Evolutionary conservation across 2,113 vertebrate genomes (phyloP).

Genomic region (Montifringilla adamsi): DNA sequence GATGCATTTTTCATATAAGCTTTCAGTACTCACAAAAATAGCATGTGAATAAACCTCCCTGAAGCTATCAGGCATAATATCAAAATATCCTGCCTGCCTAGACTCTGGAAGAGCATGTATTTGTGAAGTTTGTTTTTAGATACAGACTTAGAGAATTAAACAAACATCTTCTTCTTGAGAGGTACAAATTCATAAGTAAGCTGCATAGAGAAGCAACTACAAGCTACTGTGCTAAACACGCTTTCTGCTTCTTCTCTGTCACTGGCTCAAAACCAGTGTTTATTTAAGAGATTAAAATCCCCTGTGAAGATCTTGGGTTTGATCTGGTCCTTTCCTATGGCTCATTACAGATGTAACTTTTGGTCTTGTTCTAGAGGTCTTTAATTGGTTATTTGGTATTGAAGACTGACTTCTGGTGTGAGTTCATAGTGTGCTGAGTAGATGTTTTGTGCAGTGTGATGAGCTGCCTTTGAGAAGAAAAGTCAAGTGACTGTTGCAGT

Average conservation of each 20-base stretch:
- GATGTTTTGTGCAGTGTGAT: neutral
- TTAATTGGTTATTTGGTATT: neutral
- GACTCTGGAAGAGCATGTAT: neutral
- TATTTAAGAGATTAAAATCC: neutral
- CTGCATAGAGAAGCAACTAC: neutral
- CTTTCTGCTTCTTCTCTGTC: neutral
- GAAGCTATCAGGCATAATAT: neutral
- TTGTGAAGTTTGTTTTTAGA: neutral
- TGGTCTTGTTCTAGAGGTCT: neutral
- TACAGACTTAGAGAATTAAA: neutral
- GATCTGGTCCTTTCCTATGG: neutral
- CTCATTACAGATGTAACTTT: neutral
- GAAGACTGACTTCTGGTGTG: neutral
- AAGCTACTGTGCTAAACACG: neutral
- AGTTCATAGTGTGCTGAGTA: neutral
- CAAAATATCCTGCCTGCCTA: neutral
- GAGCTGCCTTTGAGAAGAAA: neutral
- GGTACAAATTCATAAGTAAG: neutral
- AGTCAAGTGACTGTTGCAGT: accelerated
- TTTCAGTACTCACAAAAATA: neutral
- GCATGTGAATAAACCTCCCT: neutral
- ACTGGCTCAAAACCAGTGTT: neutral
- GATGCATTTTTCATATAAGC: neutral
- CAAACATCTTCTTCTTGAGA: neutral
- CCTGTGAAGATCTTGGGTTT: neutral